Evolutionary conservation across 2,797 vertebrate genomes (phyloP).

Genomic region (Sebastes matsubarae): DNA sequence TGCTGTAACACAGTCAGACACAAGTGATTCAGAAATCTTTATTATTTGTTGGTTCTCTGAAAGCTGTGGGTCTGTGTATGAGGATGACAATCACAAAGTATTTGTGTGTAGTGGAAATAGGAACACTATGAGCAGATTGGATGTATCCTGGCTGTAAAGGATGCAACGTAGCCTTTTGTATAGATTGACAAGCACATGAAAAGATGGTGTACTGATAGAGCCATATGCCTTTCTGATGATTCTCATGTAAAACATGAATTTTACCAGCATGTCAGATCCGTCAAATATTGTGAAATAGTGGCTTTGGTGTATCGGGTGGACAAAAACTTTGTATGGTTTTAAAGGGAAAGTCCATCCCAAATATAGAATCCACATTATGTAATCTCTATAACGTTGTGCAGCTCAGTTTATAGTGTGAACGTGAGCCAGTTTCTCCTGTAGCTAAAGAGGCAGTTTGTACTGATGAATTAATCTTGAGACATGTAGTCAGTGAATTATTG

Average conservation of each 20-base stretch:
- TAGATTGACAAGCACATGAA: conserved; percentile 20
- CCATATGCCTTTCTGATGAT: conserved; percentile 9
- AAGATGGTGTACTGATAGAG: background rate
- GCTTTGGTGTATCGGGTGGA: conserved; percentile 21
- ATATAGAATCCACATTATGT: conserved; percentile 22
- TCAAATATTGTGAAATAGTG: conserved; percentile 45
- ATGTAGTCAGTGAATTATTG: background rate
- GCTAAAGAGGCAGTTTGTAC: background rate
- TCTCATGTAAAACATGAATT: conserved; percentile 36
- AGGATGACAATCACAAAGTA: conserved; percentile 28
- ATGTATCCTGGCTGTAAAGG: background rate
- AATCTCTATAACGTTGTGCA: background rate
- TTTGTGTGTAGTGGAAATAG: background rate
- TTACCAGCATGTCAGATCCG: conserved; percentile 51
- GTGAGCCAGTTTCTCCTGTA: background rate
- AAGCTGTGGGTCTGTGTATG: background rate
- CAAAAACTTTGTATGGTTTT: background rate
- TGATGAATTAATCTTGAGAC: conserved; percentile 27
- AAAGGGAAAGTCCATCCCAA: conserved; percentile 32
- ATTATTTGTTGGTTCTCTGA: conserved; percentile 7
- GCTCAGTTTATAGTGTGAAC: background rate
- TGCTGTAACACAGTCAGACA: conserved; percentile 50
- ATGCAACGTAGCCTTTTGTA: background rate
- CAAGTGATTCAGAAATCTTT: background rate
- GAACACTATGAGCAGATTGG: background rate